phyloP scores from a whole-genome alignment of 2,888 invertebrate genomes.

The Acrobasis consociella region DNA sequence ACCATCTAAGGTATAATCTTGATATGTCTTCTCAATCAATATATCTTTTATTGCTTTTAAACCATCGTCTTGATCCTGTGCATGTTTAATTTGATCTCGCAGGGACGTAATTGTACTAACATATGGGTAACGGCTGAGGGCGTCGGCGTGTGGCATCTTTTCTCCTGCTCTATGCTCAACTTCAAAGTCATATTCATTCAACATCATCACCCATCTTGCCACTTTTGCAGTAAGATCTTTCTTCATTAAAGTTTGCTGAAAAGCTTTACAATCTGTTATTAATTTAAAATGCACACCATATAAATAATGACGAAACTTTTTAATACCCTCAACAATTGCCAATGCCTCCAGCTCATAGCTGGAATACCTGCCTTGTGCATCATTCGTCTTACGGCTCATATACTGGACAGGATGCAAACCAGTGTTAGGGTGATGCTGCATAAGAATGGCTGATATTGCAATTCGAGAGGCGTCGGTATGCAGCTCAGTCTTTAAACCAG shows the following conservation, averaged over 20 bases:
- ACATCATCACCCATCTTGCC: slow-evolving; percentile 32
- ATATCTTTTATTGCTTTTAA: slow-evolving; percentile 32
- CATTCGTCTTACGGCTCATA: slow-evolving; percentile 26
- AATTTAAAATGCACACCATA: slow-evolving; percentile 21
- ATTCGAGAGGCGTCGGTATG: slow-evolving; percentile 1
- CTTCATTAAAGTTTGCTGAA: slow-evolving; percentile 27
- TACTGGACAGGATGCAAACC: slow-evolving; percentile 13
- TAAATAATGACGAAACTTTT: slow-evolving; percentile 26
- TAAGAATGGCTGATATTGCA: neutral
- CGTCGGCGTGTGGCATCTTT: slow-evolving; percentile 32
- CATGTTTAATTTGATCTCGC: slow-evolving; percentile 27
- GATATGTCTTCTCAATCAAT: slow-evolving; percentile 27
- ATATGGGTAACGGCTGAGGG: slow-evolving; percentile 29
- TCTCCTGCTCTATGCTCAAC: slow-evolving; percentile 27
- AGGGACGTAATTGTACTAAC: slow-evolving; percentile 10
- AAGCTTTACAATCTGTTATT: slow-evolving; percentile 21
- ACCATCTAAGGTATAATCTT: slow-evolving; percentile 35
- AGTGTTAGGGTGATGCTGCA: neutral
- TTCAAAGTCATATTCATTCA: slow-evolving; percentile 31
- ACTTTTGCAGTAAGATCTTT: slow-evolving; percentile 27
- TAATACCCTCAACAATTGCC: slow-evolving; percentile 26
- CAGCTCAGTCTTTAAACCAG: neutral
- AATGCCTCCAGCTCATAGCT: slow-evolving; percentile 29
- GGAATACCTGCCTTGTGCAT: slow-evolving; percentile 24
- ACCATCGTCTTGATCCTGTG: slow-evolving; percentile 33